phyloP scores from a whole-genome alignment of 2,888 invertebrate species.

The Salpingus planirostris region DNA sequence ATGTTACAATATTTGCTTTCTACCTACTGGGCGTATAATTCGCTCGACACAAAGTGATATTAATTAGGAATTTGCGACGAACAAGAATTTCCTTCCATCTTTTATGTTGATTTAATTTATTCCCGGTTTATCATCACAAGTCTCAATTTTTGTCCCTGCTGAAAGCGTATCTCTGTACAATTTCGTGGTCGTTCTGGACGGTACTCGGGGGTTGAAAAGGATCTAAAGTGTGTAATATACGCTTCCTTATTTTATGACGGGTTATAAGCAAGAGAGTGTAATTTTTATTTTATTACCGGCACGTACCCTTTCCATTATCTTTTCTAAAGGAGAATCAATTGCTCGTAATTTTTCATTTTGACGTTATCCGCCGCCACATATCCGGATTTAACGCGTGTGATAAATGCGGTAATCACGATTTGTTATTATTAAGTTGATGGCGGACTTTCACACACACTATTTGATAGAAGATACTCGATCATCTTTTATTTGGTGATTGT shows the following conservation, averaged over 20 bases:
- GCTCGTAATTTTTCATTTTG: conserved; percentile 15
- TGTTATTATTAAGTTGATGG: background rate
- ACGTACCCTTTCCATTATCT: conserved; percentile 15
- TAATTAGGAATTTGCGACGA: too few relatives aligned
- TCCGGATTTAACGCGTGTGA: conserved; percentile 12
- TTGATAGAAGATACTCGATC: background rate
- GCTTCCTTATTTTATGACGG: conserved; percentile 10
- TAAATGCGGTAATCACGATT: conserved; percentile 12
- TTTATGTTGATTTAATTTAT: too few relatives aligned
- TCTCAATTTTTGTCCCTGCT: too few relatives aligned
- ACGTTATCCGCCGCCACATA: conserved; percentile 13
- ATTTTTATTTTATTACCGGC: conserved; percentile 13
- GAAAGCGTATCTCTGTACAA: too few relatives aligned
- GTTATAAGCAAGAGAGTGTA: conserved; percentile 7
- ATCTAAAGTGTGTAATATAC: too few relatives aligned
- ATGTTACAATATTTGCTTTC: too few relatives aligned
- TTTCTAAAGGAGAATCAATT: conserved; percentile 17
- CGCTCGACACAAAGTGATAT: too few relatives aligned
- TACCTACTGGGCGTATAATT: too few relatives aligned
- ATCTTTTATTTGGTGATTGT: background rate
- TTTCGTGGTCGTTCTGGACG: too few relatives aligned
- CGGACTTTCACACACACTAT: background rate
- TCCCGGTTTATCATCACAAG: too few relatives aligned
- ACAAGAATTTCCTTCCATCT: too few relatives aligned
- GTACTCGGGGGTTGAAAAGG: too few relatives aligned